Base-by-base conservation (phyloP, 1,140 invertebrate species). In the Formica selysi region DNA sequence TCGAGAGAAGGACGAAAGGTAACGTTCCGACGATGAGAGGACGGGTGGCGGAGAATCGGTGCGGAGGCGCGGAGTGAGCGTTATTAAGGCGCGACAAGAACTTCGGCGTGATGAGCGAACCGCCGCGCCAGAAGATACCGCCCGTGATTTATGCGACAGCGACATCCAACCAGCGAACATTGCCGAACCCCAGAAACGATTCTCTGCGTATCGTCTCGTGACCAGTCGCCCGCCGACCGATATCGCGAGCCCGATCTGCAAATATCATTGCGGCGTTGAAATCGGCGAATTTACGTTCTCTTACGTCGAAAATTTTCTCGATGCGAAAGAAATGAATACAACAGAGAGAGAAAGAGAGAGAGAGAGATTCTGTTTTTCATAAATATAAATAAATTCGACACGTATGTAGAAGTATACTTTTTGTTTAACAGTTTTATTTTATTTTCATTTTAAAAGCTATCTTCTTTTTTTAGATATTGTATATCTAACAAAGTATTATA, bases 31-130 rank as follows among this genome's bases (percentile, higher is more conserved):
- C 61, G 61, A 54, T 54, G 73, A 76, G 76, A 67, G 32, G 36
- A 62, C 67, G 59, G 57, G 74, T 26, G 71, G 41, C 32, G 70
- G 70, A 41, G 73, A 85, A 71, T 67, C 38, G 48, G 78, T 3
- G 88, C 61, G 89, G 73, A 59, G 87, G 92, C 89, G 91, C 86
- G 92, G 92, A 32, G 91, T 91, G 92, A 85, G 91, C 93, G 93
- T 95, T 95, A 95, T 95, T 95, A 95, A 95, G 94, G 94, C 93
- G 92, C 94, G 94, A 95, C 94, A 95, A 95, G 95, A 95, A 95
- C 93, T 95, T 92, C 84, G 85, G 85, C 92, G 93, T 95, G 94
- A 95, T 94, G 94, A 95, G 94, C 93, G 91, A 92, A 90, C 91
- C 92, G 92, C 93, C 91, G 92, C 92, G 90, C 92, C 92, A 94